phyloP scores from a whole-genome alignment of 2,113 vertebrate genomes.

The Narcine bancroftii region DNA sequence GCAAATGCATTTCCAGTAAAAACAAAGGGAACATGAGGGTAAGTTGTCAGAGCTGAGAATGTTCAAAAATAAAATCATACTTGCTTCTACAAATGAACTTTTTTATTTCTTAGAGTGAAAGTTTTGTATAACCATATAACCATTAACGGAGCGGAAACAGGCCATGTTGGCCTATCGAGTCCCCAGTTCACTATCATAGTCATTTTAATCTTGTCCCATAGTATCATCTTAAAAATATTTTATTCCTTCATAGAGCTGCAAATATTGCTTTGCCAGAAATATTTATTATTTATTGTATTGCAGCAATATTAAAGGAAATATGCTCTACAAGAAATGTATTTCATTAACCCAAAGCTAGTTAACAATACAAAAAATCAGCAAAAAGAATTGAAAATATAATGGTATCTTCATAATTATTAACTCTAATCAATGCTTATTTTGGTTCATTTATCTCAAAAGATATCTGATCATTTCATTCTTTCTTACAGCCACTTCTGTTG shows the following conservation, averaged over 20 bases:
- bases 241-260: background rate
- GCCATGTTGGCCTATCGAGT: too few relatives aligned
- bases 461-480: constrained; percentile 8
- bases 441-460: background rate
- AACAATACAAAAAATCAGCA: too few relatives aligned
- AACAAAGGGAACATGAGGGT: background rate
- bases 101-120: too few relatives aligned
- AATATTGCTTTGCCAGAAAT: background rate
- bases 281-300: background rate
- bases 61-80: background rate
- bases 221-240: background rate
- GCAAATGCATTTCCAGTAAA: background rate
- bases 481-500: background rate
- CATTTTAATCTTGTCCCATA: background rate
- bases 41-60: background rate
- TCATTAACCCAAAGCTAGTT: background rate
- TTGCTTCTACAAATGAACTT: background rate
- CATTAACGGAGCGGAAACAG: too few relatives aligned
- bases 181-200: too few relatives aligned
- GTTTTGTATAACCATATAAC: too few relatives aligned
- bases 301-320: background rate
- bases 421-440: constrained; percentile 6
- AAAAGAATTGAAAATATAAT: background rate
- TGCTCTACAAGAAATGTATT: background rate
- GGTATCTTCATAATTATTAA: background rate